phyloP scores from a whole-genome alignment of 2,113 vertebrate genomes.

The Chiloscyllium plagiosum region DNA sequence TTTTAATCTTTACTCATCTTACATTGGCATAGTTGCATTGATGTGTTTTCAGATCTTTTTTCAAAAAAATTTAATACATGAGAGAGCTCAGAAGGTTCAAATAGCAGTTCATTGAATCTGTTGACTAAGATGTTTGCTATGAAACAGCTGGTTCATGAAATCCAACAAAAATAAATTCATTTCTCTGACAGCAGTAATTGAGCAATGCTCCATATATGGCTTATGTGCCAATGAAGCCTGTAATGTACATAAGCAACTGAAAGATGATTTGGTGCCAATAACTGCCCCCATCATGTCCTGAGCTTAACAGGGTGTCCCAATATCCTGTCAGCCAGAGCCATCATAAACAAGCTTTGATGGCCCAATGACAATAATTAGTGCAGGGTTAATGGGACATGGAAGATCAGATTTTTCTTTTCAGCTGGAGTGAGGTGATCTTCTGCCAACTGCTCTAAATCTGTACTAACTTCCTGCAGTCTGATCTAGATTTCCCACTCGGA shows the following conservation, averaged over 20 bases:
- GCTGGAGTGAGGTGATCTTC: conserved; percentile 18
- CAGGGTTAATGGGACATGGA: conserved; percentile 53
- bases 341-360: conserved; percentile 63
- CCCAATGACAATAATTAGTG: conserved; percentile 70
- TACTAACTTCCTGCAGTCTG: conserved; percentile 15
- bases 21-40: not conserved
- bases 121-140: conserved; percentile 30
- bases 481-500: conserved; percentile 18
- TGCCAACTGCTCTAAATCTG: conserved; percentile 22
- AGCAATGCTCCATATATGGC: conserved; percentile 25
- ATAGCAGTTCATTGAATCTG: conserved; percentile 28
- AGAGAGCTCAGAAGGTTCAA: conserved; percentile 13
- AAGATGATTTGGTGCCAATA: conserved; percentile 57
- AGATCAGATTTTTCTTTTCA: conserved; percentile 38
- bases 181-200: conserved; percentile 32
- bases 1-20: not conserved
- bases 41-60: conserved; percentile 12
- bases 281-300: conserved; percentile 60
- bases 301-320: conserved; percentile 56
- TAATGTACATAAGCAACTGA: conserved; percentile 50
- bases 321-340: conserved; percentile 61
- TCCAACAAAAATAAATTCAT: conserved; percentile 35
- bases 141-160: conserved; percentile 36
- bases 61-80: not conserved
- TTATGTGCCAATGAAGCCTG: not conserved